Evolutionary conservation across 2,113 vertebrate species (phyloP), one percentile per base, ranked within the genome.

Genomic region (Odocoileus virginianus): DNA sequence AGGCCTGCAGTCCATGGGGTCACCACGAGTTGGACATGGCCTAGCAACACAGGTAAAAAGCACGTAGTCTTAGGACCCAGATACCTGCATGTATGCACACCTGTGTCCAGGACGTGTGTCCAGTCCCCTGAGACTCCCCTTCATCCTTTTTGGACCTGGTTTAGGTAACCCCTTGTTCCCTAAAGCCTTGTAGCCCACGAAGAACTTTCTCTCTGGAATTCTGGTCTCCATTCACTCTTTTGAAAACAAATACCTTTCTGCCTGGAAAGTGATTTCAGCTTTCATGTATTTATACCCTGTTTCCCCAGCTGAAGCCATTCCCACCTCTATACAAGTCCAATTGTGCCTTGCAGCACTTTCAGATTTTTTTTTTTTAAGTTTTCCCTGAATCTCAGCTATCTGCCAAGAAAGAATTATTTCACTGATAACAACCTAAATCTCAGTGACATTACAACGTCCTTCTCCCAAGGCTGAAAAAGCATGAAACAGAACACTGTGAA

Each of bases 381-480:
- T 96, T 47, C 60, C 47, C 45, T 28, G 28, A 85, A 93, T 61
- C 64, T 96, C 47, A 43, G n/a, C 9, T 30, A 71, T 58, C 33
- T 16, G 45, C 83, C 36, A 30, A 89, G 52, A 79, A 83, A 71
- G 28, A 71, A 89, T 50, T 57, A 52, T 79, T 92, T 76, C n/a
- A 27, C 17, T 60, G 67, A 60, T 61, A 97, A 55, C 21, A 87
- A 54, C 43, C 6, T 58, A 57, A 47, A 61, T 58, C 43, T 88
- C 82, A 54, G 40, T 64, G 52, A 64, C 89, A 60, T 79, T 50
- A 52, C 30, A 40, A 50, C 12, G 47, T 78, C 78, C 79, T 96
- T 93, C 94, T 94, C 47, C 84, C 94, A 89, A 91, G 58, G 83
- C 43, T 76, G 55, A 67, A 81, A 96, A 95, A 86, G 60, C n/a